phyloP scores from a whole-genome alignment of 2,797 vertebrate species.

The Centroberyx gerrardi region DNA sequence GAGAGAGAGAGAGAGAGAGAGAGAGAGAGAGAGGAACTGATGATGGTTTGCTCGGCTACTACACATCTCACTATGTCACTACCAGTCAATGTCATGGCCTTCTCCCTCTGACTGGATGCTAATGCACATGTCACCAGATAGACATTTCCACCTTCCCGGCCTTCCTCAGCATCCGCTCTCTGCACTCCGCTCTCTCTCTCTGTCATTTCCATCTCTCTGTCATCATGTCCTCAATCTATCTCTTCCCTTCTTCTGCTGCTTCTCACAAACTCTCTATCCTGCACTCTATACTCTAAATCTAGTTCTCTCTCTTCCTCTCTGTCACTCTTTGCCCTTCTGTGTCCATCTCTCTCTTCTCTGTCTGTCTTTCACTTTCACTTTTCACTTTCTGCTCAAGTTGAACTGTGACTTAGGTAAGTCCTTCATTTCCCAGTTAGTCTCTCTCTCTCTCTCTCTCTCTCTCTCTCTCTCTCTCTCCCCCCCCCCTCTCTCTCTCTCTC shows the following conservation, averaged over 20 bases:
- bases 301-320: constrained; percentile 29
- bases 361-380: constrained; percentile 7
- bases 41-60: constrained; percentile 55
- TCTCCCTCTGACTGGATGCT: constrained; percentile 63
- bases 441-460: not conserved
- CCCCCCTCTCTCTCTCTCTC: not conserved
- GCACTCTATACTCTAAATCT: constrained; percentile 49
- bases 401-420: constrained; percentile 32
- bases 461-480: not conserved
- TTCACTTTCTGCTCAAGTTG: constrained; percentile 7
- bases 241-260: constrained; percentile 34
- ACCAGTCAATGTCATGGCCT: constrained; percentile 66
- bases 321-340: constrained; percentile 44
- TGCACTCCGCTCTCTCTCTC: constrained; percentile 30
- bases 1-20: constrained; percentile 11
- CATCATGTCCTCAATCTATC: constrained; percentile 38
- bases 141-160: constrained; percentile 53
- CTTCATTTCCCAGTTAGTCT: not conserved
- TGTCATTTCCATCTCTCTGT: constrained; percentile 64
- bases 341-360: constrained; percentile 1
- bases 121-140: constrained; percentile 74
- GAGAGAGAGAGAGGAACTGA: constrained; percentile 21
- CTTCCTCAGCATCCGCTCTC: constrained; percentile 44
- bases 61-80: constrained; percentile 60
- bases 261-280: constrained; percentile 30